Evolutionary conservation across 2,888 invertebrate species (phyloP).

Genomic region (Hypercompe scribonia): DNA sequence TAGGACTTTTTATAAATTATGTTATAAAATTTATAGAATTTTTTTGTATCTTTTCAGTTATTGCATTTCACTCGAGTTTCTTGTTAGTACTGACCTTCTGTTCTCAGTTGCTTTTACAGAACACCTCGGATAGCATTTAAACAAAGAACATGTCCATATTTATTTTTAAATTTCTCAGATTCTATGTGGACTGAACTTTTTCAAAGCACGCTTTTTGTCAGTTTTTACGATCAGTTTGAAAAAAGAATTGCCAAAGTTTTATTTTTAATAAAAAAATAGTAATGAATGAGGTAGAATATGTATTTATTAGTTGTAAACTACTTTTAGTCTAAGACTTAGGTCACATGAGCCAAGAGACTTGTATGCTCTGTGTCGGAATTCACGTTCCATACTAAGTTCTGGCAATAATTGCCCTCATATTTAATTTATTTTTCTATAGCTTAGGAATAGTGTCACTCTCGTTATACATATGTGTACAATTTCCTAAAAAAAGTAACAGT

Average conservation of each 20-base stretch:
- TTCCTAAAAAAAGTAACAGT: background rate
- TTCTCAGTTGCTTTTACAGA: constrained; percentile 18
- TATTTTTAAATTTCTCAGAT: constrained; percentile 8
- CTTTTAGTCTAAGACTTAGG: background rate
- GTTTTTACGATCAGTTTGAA: background rate
- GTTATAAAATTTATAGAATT: constrained; percentile 6
- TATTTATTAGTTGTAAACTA: background rate
- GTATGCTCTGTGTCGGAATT: no score
- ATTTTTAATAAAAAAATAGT: background rate
- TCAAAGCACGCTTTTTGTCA: background rate
- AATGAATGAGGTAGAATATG: background rate
- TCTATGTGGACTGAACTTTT: constrained; percentile 3
- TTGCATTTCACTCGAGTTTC: constrained; percentile 16
- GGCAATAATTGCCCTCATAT: background rate
- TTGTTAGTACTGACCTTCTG: constrained; percentile 24
- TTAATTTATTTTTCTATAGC: background rate
- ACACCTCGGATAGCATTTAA: constrained; percentile 25
- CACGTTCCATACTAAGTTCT: background rate
- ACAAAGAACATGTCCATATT: constrained; percentile 6
- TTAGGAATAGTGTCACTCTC: background rate
- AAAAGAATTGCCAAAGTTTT: background rate
- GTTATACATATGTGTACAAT: background rate
- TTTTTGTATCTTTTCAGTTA: constrained; percentile 23
- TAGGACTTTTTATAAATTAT: constrained; percentile 14
- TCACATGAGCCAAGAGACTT: background rate